Percentiles rank a stretch among this genome's conserved stretches.
These are phyloP conservation scores for Indicator indicator DNA, from an alignment of 2,113 vertebrate species.

Conservation along the genomic window DNA sequence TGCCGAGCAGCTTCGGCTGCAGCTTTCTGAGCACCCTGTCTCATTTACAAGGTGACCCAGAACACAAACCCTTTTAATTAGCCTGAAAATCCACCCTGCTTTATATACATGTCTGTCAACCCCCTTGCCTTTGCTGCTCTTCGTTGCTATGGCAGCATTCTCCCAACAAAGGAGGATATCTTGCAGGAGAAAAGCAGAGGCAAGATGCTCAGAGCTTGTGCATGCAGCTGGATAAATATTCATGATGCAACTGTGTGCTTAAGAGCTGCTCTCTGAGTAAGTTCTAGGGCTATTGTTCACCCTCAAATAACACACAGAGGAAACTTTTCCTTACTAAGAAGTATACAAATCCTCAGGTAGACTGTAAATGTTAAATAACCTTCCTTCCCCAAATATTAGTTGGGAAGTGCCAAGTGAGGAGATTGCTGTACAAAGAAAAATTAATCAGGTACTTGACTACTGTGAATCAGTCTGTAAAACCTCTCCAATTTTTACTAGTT, in stretches of 20 bases:
- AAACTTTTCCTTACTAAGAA: neutral
- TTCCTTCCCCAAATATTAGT: neutral
- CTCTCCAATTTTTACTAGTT: neutral
- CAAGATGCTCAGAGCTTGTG: slow-evolving; percentile 11
- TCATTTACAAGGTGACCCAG: slow-evolving; percentile 71
- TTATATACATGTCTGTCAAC: slow-evolving; percentile 55
- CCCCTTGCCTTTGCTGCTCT: slow-evolving; percentile 58
- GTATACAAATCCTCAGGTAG: neutral
- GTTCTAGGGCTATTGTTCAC: slow-evolving; percentile 17
- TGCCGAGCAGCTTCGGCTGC: neutral
- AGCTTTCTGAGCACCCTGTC: slow-evolving; percentile 43
- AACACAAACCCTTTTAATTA: slow-evolving; percentile 72
- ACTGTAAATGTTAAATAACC: neutral
- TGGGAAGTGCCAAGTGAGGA: neutral
- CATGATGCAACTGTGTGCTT: slow-evolving; percentile 18
- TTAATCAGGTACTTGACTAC: neutral
- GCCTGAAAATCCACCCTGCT: slow-evolving; percentile 49
- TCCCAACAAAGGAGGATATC: slow-evolving; percentile 59
- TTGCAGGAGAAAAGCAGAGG: slow-evolving; percentile 6
- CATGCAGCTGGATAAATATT: slow-evolving; percentile 43
- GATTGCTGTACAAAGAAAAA: neutral
- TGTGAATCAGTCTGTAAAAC: neutral
- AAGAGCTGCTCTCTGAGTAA: neutral
- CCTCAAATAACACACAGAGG: neutral
- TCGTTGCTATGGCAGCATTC: slow-evolving; percentile 54